Percentiles rank a stretch among this genome's conserved stretches.
Evolutionary conservation across 2,113 vertebrate genomes (phyloP).

Genomic region (Caranx ignobilis): DNA sequence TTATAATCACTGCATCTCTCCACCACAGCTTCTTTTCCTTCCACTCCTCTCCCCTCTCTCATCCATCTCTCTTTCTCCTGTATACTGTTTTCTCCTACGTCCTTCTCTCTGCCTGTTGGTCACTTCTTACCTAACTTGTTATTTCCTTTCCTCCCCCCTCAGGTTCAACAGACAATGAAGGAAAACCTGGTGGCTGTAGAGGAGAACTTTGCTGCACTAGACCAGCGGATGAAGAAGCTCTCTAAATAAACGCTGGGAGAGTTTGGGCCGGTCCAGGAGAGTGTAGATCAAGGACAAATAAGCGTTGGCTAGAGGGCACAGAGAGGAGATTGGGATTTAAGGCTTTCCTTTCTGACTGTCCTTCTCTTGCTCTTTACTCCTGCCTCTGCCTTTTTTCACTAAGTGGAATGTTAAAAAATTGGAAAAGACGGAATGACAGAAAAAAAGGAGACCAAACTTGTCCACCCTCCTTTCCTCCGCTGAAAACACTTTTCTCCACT

Average conservation of each 20-base stretch:
- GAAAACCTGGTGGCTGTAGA: constrained; percentile 90
- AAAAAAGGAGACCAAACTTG: constrained; percentile 72
- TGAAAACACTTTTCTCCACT: constrained; percentile 43
- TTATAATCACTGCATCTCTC: neutral
- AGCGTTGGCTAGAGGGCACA: constrained; percentile 53
- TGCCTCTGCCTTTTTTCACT: constrained; percentile 71
- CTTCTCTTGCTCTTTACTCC: constrained; percentile 52
- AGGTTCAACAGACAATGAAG: constrained; percentile 94
- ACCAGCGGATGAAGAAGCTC: constrained; percentile 90
- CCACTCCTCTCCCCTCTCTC: neutral
- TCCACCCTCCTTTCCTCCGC: constrained; percentile 43
- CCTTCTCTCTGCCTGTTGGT: neutral
- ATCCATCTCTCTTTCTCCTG: neutral
- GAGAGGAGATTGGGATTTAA: constrained; percentile 23
- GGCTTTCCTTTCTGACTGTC: constrained; percentile 46
- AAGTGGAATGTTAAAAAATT: constrained; percentile 70
- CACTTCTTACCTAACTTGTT: neutral
- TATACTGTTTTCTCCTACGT: neutral
- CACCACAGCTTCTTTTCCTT: neutral
- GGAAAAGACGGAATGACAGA: constrained; percentile 44
- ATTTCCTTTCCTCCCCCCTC: neutral
- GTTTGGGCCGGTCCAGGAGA: constrained; percentile 38
- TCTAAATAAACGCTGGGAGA: constrained; percentile 82
- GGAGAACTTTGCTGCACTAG: constrained; percentile 89
- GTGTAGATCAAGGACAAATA: constrained; percentile 63